Evolutionary conservation across 2,888 invertebrate genomes (phyloP), one percentile per base, ranked within the genome.

Genomic region (Acrocera orbiculus): DNA sequence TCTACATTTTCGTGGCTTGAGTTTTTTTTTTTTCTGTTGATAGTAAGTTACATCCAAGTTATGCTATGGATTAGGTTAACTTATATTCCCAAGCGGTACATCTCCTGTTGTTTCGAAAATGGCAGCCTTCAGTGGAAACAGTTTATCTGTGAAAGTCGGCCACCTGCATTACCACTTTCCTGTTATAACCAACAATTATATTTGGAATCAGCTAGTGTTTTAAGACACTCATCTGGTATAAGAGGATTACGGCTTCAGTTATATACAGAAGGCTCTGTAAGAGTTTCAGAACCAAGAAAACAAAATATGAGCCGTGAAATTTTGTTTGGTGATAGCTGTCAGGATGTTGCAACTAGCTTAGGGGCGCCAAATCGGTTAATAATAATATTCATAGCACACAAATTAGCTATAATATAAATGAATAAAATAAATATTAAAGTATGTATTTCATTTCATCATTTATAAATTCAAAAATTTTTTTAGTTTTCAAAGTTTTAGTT

Each of bases 11-110:
- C 70, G 95, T 47, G 98, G 98, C 8, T 69, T 98, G 29, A 90
- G 92, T 13, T 96, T 98, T 64, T 89, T 86, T n/a, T 56, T 98
- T 98, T 58, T 90, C 92, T 10, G 89, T 95, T 41, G 92, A 92
- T 61, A 80, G 80, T 41, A 83, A 85, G 64, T 76, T 66, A 3
- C 64, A 76, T 66, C 73, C 76, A 17, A 73, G 73, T 35, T 74
- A 75, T 54, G 73, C 73, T 35, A 79, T 56, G 81, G 83, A 3
- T 63, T 85, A 46, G 89, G 89, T 40, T 87, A 93, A 0, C 67
- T 96, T 26, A 90, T 92, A 55, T 95, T 95, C 62, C 81, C 90
- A 8, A 83, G 83, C 49, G 92, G 92, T 42, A 78, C 82, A 9
- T 87, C 92, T 2, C 95, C 93, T 1, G 71, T 87, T 42, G 92